Base-by-base conservation (phyloP, 2,797 vertebrate genomes). In the Mycteria americana region DNA sequence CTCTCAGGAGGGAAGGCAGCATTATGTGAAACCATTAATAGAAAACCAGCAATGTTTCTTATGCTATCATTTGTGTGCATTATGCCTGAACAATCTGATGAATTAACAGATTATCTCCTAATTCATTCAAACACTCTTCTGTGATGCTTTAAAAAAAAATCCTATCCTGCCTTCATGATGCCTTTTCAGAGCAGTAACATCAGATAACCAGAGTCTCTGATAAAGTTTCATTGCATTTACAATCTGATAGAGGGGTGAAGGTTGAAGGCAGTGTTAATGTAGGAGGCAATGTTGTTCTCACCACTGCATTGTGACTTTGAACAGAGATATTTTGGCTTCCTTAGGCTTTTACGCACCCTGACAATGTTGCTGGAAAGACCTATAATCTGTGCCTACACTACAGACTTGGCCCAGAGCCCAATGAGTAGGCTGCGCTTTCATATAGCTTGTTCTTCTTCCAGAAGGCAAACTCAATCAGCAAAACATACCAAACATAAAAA, bases 11-110 rank as follows among this genome's bases (percentile, higher is more conserved):
- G 82, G 53, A 96, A 96, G 74, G 46, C 43, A 93, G 90, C 82
- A 60, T 96, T 97, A 82, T 91, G 41, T 93, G 77, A 95, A 95
- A 75, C 69, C 35, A n/a, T 84, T 95, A 95, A 94, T 85, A 95
- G 79, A 91, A 97, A 95, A 95, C 37, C 85, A 94, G 84, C 77
- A 30, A 67, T 88, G 89, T 96, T 96, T 96, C 92, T 87, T 88
- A 65, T 33, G 81, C 59, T 79, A 3, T 94, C 72, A 88, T 86
- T 70, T 93, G 60, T 85, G 74, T 39, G 75, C 48, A 53, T 96
- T 83, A 37, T 88, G 69, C 77, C 80, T 94, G 84, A 97, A 91
- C 86, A 91, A 56, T 89, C 92, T 10, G 6, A 74, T 92, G 93
- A 96, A 95, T 94, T 94, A 93, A 91, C 79, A 96, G 62, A 94